A percentile compares a stretch with the other conserved stretches of the same genome.
Conservation (phyloP, 2,888 invertebrate genomes). For the Drosophila merina region DNA sequence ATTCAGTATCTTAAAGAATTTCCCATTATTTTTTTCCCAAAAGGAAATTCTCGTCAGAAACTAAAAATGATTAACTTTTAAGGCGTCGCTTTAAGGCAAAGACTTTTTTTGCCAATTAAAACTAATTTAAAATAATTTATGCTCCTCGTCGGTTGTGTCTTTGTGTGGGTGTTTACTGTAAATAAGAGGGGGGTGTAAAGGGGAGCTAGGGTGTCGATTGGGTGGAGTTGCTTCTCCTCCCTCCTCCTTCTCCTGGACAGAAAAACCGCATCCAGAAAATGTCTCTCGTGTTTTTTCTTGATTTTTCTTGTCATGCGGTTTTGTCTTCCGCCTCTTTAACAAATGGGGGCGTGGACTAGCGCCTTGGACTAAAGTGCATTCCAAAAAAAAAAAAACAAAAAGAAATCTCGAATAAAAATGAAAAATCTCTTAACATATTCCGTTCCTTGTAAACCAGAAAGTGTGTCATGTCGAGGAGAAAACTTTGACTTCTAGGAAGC, state of each 20-base stretch:
- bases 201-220: slow-evolving; percentile 20
- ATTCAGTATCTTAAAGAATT: too few species aligned
- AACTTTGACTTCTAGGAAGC: neutral
- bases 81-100: slow-evolving; percentile 31
- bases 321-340: slow-evolving; percentile 17
- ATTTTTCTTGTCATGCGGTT: slow-evolving; percentile 7
- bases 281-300: neutral
- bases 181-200: slow-evolving; percentile 39
- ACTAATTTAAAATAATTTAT: slow-evolving; percentile 78
- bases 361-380: slow-evolving; percentile 4
- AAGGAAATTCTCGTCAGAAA: neutral
- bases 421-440: neutral
- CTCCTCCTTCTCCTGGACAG: neutral
- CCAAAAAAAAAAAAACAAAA: neutral
- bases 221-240: neutral
- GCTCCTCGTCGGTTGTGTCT: slow-evolving; percentile 63
- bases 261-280: too few species aligned
- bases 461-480: neutral
- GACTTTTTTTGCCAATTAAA: slow-evolving; percentile 71
- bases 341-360: slow-evolving; percentile 19
- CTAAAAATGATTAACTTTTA: slow-evolving; percentile 45
- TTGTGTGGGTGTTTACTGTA: slow-evolving; percentile 34
- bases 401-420: neutral
- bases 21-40: neutral
- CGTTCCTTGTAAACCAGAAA: neutral